A percentile compares a stretch with the other conserved stretches of the same genome.
These are phyloP conservation scores for Orthosia gracilis DNA, from an alignment of 2,888 invertebrate species.

Conservation along the genomic window DNA sequence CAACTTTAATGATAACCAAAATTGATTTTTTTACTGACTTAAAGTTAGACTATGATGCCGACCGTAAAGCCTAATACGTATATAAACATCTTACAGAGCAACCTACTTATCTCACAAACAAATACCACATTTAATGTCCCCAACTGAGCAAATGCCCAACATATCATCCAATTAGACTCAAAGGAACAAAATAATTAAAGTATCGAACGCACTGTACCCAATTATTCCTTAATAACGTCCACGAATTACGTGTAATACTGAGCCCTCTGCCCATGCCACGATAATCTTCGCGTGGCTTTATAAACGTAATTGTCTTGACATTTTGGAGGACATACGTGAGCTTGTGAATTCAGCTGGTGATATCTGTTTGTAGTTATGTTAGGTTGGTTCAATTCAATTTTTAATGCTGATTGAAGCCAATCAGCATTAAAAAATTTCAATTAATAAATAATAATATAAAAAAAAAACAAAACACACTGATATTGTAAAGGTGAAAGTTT, in stretches of 20 bases:
- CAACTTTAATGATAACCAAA: neutral
- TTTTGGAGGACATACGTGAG: conserved; percentile 60
- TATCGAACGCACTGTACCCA: conserved; percentile 55
- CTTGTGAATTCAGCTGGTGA: conserved; percentile 50
- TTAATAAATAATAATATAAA: no score
- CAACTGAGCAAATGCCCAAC: conserved; percentile 45
- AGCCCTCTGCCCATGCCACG: conserved; percentile 9
- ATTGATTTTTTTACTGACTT: no score
- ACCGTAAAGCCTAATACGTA: neutral
- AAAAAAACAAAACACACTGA: no score
- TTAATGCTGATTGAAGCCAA: no score
- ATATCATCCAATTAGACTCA: conserved; percentile 32
- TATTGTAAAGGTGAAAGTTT: no score
- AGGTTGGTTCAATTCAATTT: neutral
- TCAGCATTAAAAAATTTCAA: no score
- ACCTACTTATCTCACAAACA: conserved; percentile 2
- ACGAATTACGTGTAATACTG: conserved; percentile 57
- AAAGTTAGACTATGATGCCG: neutral
- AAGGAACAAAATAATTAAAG: conserved; percentile 57
- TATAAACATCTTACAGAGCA: neutral
- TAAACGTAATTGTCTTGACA: conserved; percentile 63
- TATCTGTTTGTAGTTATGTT: conserved; percentile 13
- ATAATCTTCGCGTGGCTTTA: conserved; percentile 54
- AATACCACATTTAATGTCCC: conserved; percentile 32
- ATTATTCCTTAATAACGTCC: conserved; percentile 57